phyloP scores from a whole-genome alignment of 2,797 vertebrate species.

The Salarias fasciatus region DNA sequence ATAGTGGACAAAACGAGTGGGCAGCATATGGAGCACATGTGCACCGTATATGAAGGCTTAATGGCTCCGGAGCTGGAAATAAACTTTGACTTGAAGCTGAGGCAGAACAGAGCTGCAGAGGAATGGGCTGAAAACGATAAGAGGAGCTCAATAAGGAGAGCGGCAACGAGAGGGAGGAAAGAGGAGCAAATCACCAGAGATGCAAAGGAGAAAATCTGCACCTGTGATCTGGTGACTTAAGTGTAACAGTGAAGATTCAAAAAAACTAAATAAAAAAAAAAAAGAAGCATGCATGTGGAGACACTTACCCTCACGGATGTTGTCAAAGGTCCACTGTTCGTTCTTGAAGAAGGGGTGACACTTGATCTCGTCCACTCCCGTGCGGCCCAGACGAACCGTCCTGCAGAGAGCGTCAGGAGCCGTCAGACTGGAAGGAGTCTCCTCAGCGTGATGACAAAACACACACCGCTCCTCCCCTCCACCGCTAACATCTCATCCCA shows the following conservation, averaged over 20 bases:
- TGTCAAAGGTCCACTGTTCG: slow-evolving; percentile 98
- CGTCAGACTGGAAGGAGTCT: slow-evolving; percentile 43
- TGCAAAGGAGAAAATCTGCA: slow-evolving; percentile 23
- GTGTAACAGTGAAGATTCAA: background rate
- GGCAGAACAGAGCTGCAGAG: slow-evolving; percentile 44
- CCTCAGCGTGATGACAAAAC: slow-evolving; percentile 37
- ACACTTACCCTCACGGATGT: slow-evolving; percentile 95
- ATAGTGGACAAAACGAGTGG: slow-evolving; percentile 24
- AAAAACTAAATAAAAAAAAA: too few species aligned
- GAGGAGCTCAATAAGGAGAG: slow-evolving; percentile 11
- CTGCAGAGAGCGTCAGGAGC: slow-evolving; percentile 83
- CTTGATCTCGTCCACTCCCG: slow-evolving; percentile 89
- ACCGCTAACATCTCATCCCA: slow-evolving; percentile 58
- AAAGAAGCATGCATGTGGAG: slow-evolving; percentile 13
- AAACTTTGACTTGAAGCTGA: slow-evolving; percentile 39
- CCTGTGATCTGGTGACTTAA: slow-evolving; percentile 9
- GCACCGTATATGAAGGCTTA: slow-evolving; percentile 37
- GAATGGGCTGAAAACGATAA: slow-evolving; percentile 53
- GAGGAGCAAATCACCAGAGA: slow-evolving; percentile 23
- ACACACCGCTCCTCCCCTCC: slow-evolving; percentile 22
- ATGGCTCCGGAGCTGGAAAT: slow-evolving; percentile 54
- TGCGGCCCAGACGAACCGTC: slow-evolving; percentile 93
- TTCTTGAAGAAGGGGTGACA: slow-evolving; percentile 95
- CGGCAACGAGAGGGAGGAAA: background rate
- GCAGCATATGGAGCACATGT: slow-evolving; percentile 54